Evolutionary conservation across 2,797 vertebrate genomes (phyloP).

Genomic region (Furcifer pardalis): DNA sequence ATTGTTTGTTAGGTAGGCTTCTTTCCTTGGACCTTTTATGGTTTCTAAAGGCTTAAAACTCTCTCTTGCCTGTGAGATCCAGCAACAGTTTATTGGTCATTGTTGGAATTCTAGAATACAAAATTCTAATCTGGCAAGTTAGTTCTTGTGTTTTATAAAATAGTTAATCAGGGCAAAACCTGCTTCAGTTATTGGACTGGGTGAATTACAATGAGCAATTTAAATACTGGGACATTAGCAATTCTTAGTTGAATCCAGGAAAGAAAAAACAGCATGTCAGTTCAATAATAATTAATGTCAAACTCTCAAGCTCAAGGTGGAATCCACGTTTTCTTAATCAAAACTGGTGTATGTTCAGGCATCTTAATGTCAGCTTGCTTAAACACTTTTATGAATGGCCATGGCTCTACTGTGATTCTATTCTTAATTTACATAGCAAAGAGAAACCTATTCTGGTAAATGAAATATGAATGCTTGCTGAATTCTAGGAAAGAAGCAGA

Average conservation of each 20-base stretch:
- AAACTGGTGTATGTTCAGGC: neutral
- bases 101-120: neutral
- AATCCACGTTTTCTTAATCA: neutral
- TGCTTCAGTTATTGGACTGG: neutral
- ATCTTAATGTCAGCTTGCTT: neutral
- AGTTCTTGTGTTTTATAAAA: neutral
- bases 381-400: neutral
- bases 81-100: neutral
- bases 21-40: neutral
- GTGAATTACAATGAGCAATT: neutral
- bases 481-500: neutral
- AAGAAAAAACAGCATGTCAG: neutral
- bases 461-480: neutral
- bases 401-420: neutral
- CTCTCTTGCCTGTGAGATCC: neutral
- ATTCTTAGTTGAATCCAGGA: neutral
- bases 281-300: neutral
- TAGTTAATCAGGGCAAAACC: neutral
- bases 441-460: constrained; percentile 1
- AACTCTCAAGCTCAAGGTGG: neutral
- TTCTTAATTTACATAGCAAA: neutral
- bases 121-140: neutral
- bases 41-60: neutral
- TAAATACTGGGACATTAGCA: neutral
- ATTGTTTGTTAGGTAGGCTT: neutral